Evolutionary conservation across 2,797 vertebrate genomes (phyloP), one percentile per base, ranked within the genome.

Genomic region (Salarias fasciatus): DNA sequence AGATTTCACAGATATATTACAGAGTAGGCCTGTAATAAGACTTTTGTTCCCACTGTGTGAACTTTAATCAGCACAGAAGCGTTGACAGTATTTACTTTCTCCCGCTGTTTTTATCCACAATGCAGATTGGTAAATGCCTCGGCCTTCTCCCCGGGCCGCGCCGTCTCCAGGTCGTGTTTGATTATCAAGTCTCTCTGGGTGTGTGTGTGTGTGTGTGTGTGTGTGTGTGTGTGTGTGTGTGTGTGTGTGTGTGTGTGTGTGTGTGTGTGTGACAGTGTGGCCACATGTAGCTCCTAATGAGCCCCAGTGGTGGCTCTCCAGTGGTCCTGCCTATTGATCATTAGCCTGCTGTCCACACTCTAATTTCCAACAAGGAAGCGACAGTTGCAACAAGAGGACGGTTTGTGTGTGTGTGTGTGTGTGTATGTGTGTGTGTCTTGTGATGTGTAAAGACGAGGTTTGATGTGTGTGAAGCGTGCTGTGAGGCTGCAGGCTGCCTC

Each of bases 201-300:
- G 59, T 50, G 30, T 14, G 35, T 37, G 47, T 36, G 40, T 12
- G 13, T 37, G 35, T 48, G 35, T 46, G 56, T n/a, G n/a, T n/a
- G n/a, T n/a, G n/a, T n/a, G n/a, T n/a, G n/a, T n/a, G n/a, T 45
- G n/a, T n/a, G n/a, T n/a, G n/a, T n/a, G 15, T 50, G 58, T 62
- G 45, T 41, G 31, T 77, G 43, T 63, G 40, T 55, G 46, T 28
- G 10, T 42, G 59, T 53, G n/a, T n/a, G n/a, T n/a, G n/a, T n/a
- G n/a, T n/a, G 18, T 15, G 29, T 57, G 33, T 44, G 10, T 63
- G 77, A 56, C 56, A 64, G 70, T 64, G 59, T 53, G 62, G 81
- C 70, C 72, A 74, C 70, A 81, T 82, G 80, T 76, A 84, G 72
- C 79, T 84, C 86, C 79, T 89, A 90, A 91, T 90, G 88, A 90